Percentiles rank a stretch among this genome's conserved stretches.
These are phyloP conservation scores for Peromyscus eremicus DNA, from an alignment of 2,797 vertebrate species.

Conservation along the genomic window DNA sequence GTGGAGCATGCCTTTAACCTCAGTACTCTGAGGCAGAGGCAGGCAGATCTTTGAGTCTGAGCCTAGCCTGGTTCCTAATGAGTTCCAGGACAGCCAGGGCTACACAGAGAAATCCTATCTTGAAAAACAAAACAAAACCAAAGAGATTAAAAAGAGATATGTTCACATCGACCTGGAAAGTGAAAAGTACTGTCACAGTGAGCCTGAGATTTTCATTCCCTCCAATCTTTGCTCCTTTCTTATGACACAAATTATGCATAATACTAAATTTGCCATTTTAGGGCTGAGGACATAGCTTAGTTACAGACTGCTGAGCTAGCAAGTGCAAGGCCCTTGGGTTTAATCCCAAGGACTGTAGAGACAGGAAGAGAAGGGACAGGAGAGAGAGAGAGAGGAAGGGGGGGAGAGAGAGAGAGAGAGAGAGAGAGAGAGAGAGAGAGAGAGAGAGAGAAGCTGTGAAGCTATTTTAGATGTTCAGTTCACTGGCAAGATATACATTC, in stretches of 20 bases:
- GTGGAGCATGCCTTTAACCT: background rate
- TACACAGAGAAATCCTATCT: background rate
- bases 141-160: background rate
- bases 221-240: background rate
- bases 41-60: background rate
- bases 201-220: background rate
- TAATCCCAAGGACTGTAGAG: background rate
- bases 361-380: background rate
- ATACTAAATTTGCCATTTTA: constrained; percentile 48
- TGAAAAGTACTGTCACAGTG: background rate
- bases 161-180: background rate
- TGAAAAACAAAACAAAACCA: background rate
- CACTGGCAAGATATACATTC: background rate
- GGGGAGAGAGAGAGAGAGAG: background rate
- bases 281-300: background rate
- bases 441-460: background rate
- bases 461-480: background rate
- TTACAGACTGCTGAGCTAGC: background rate
- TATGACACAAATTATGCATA: constrained; percentile 35
- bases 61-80: background rate
- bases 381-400: too few relatives aligned
- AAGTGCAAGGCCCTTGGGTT: background rate
- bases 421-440: background rate
- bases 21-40: background rate
- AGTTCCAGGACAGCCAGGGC: background rate